These are phyloP conservation scores for Zelostemma sp. DNA, from an alignment of 1,140 invertebrate species.

Conservation along the genomic window DNA sequence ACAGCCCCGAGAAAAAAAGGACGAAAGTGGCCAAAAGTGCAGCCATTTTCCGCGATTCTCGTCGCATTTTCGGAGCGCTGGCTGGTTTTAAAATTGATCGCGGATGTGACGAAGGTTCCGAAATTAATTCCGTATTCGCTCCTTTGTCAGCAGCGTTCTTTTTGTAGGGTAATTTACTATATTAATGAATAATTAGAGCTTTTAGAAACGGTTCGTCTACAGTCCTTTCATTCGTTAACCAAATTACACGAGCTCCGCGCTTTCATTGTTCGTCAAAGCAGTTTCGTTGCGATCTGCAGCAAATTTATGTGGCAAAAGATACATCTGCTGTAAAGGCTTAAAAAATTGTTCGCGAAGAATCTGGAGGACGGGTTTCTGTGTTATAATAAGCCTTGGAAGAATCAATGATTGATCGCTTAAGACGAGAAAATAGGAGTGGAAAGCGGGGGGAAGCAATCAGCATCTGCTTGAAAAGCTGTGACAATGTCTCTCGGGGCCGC, in stretches of 20 bases:
- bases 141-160: conserved; percentile 26
- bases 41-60: conserved; percentile 6
- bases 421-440: conserved; percentile 8
- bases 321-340: too few relatives aligned
- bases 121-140: conserved; percentile 23
- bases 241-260: conserved; percentile 56
- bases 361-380: too few relatives aligned
- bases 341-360: too few relatives aligned
- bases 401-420: conserved; percentile 47
- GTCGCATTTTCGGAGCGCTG: background rate
- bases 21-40: conserved; percentile 31
- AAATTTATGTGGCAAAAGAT: too few relatives aligned
- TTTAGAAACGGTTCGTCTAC: conserved; percentile 53
- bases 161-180: conserved; percentile 56
- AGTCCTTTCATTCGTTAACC: conserved; percentile 60
- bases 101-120: background rate
- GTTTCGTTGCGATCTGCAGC: too few relatives aligned
- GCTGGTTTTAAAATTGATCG: conserved; percentile 1
- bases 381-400: conserved; percentile 33
- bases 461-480: conserved; percentile 57
- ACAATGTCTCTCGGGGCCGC: conserved; percentile 47
- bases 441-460: conserved; percentile 57
- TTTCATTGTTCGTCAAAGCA: conserved; percentile 36
- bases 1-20: conserved; percentile 23
- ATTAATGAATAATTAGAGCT: conserved; percentile 57